A percentile compares a stretch with the other conserved stretches of the same genome.
These are phyloP conservation scores for Ornithoptera priamus DNA, from an alignment of 2,888 invertebrate genomes.

Conservation along the genomic window DNA sequence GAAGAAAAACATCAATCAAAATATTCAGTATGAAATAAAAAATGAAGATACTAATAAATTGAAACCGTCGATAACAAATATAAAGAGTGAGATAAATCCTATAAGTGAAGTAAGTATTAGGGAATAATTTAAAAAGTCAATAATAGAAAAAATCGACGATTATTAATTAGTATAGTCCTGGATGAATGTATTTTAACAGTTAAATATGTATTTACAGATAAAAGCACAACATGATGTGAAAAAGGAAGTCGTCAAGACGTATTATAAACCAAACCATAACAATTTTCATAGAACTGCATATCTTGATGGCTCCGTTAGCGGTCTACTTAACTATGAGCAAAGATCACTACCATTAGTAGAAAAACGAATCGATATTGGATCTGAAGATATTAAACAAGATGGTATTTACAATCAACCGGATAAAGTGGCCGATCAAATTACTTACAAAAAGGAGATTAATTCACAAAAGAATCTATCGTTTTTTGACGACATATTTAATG, in stretches of 20 bases:
- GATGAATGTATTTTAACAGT: background rate
- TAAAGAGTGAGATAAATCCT: conserved; percentile 40
- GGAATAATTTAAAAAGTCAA: background rate
- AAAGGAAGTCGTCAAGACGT: conserved; percentile 53
- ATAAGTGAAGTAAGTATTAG: conserved; percentile 37
- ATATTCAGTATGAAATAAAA: conserved; percentile 50
- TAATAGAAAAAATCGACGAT: background rate
- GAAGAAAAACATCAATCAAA: conserved; percentile 30
- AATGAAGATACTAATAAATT: conserved; percentile 56
- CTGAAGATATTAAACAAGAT: conserved; percentile 44
- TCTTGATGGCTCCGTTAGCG: conserved; percentile 58
- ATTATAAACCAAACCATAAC: conserved; percentile 57
- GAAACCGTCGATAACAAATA: conserved; percentile 40
- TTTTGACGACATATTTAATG: conserved; percentile 83
- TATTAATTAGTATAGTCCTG: background rate
- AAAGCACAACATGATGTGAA: conserved; percentile 52
- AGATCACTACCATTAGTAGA: conserved; percentile 46
- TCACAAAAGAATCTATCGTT: conserved; percentile 66
- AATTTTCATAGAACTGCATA: conserved; percentile 57
- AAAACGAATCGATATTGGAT: conserved; percentile 59
- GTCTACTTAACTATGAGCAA: conserved; percentile 41
- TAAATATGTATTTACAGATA: conserved; percentile 46
- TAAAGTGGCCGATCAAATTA: conserved; percentile 34
- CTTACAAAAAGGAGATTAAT: conserved; percentile 54
- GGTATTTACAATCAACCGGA: conserved; percentile 37